Conservation (phyloP, 2,888 invertebrate species). For the Melanostoma scalare region DNA sequence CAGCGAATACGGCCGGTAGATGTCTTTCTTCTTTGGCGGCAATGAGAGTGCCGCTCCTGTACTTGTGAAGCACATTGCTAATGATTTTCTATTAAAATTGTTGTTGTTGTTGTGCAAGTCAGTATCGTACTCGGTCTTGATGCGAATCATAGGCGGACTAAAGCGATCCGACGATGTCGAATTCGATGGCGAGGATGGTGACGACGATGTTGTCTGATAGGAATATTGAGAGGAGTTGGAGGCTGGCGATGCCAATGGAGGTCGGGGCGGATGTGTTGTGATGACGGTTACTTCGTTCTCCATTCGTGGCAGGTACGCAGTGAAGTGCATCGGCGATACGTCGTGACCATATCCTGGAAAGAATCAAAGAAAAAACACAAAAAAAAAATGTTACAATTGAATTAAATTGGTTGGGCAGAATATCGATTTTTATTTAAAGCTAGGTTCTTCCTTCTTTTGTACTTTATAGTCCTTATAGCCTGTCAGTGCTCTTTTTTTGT, state of each 20-base stretch:
- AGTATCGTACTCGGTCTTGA: conserved; percentile 78
- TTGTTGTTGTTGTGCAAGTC: conserved; percentile 55
- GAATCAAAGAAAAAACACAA: conserved; percentile 77
- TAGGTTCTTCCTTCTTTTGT: conserved; percentile 23
- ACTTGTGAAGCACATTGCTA: conserved; percentile 92
- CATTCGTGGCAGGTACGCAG: conserved; percentile 87
- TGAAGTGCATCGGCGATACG: conserved; percentile 89
- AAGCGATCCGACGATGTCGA: conserved; percentile 79
- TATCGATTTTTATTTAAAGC: conserved; percentile 62
- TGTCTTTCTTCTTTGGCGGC: conserved; percentile 95
- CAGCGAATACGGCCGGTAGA: conserved; percentile 93
- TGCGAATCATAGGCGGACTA: conserved; percentile 80
- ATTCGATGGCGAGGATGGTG: conserved; percentile 80
- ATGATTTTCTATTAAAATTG: conserved; percentile 84
- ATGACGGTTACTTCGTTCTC: conserved; percentile 85
- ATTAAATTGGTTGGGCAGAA: conserved; percentile 3
- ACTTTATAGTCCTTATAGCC: conserved; percentile 29
- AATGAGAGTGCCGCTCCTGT: conserved; percentile 91
- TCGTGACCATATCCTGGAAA: conserved; percentile 89
- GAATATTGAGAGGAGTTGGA: conserved; percentile 78
- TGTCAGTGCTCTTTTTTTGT: conserved; percentile 21
- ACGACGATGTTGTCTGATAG: conserved; percentile 77
- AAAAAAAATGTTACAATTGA: conserved; percentile 43
- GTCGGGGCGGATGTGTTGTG: conserved; percentile 80
- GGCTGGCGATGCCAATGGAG: conserved; percentile 79